Conservation (phyloP, 2,888 invertebrate species). For the Temnothorax rugatulus region DNA sequence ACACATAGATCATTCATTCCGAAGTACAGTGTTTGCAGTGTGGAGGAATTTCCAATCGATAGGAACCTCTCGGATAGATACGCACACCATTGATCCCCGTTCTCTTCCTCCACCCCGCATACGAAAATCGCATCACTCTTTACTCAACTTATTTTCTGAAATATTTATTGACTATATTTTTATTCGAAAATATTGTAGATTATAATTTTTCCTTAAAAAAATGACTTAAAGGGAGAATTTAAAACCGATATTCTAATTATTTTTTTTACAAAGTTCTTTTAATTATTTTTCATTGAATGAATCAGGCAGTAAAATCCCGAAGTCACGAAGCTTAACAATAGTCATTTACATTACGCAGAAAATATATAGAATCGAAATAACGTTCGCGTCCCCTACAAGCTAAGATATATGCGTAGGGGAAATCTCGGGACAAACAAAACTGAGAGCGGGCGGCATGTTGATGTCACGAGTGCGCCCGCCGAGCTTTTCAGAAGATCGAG, state of each 20-base stretch:
- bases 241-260: background rate
- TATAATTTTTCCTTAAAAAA: background rate
- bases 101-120: background rate
- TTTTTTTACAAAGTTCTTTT: background rate
- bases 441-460: constrained; percentile 59
- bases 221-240: background rate
- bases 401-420: constrained; percentile 31
- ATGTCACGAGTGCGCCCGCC: constrained; percentile 62
- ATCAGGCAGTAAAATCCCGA: background rate
- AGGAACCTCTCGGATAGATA: constrained; percentile 22
- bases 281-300: background rate
- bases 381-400: constrained; percentile 15
- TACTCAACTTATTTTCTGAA: background rate
- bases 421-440: constrained; percentile 57
- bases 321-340: background rate
- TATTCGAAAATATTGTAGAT: background rate
- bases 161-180: background rate
- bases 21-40: constrained; percentile 52
- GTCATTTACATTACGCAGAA: background rate
- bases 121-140: background rate
- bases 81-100: constrained; percentile 9
- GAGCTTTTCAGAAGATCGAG: constrained; percentile 63
- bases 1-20: constrained; percentile 72
- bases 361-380: background rate
- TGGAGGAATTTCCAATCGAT: constrained; percentile 62